A percentile compares a stretch with the other conserved stretches of the same genome.
These are phyloP conservation scores for Cynodonichthys magdalenae DNA, from an alignment of 2,797 vertebrate species.

Conservation along the genomic window DNA sequence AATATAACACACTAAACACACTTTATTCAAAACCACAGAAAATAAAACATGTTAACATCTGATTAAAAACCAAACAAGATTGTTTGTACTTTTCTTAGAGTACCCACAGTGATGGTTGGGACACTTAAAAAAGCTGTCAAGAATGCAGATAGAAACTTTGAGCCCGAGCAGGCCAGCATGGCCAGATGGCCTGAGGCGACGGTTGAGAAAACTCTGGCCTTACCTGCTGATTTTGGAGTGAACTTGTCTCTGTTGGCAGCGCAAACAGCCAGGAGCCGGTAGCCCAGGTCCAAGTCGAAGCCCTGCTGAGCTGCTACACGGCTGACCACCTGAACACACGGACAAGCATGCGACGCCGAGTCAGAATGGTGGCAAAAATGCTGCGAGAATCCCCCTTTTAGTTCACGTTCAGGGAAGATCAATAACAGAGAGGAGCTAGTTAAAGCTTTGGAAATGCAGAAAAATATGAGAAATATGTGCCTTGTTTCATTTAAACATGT, in stretches of 20 bases:
- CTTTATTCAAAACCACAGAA: slow-evolving; percentile 44
- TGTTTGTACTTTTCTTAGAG: slow-evolving; percentile 15
- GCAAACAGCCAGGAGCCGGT: slow-evolving; percentile 97
- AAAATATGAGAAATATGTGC: too few relatives aligned
- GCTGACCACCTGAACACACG: slow-evolving; percentile 90
- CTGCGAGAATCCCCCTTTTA: too few relatives aligned
- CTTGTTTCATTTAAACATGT: too few relatives aligned
- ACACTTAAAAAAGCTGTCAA: slow-evolving; percentile 28
- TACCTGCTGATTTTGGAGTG: slow-evolving; percentile 99
- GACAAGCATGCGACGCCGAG: slow-evolving; percentile 18
- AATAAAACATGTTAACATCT: slow-evolving; percentile 16
- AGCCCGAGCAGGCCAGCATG: slow-evolving; percentile 42
- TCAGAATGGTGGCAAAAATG: not conserved
- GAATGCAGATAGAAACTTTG: slow-evolving; percentile 53
- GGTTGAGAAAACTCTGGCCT: slow-evolving; percentile 72
- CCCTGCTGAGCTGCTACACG: slow-evolving; percentile 97
- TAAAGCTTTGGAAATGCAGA: too few relatives aligned
- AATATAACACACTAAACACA: slow-evolving; percentile 35
- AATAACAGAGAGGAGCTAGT: too few relatives aligned
- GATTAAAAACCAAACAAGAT: not conserved
- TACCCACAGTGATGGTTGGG: too few relatives aligned
- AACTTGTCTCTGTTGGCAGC: slow-evolving; percentile 99
- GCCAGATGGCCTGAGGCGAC: slow-evolving; percentile 69
- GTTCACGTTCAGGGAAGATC: too few relatives aligned
- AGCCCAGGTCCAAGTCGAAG: slow-evolving; percentile 97